phyloP scores from a whole-genome alignment of 2,113 vertebrate species.

The Silurus asotus region DNA sequence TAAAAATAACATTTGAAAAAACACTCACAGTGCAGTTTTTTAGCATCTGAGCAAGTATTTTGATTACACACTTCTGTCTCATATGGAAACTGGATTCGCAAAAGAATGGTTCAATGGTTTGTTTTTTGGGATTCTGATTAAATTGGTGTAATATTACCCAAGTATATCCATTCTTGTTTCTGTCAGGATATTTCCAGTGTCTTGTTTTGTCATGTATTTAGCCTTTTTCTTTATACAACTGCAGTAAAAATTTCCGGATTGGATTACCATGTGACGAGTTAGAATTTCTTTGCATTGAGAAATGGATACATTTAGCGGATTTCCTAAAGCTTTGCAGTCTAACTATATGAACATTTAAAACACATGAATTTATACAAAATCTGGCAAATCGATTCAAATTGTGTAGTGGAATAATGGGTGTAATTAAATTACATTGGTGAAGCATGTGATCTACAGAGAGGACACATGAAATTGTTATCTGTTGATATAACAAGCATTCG shows the following conservation, averaged over 20 bases:
- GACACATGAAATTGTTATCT: background rate
- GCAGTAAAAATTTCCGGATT: background rate
- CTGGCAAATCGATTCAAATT: background rate
- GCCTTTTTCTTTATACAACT: background rate
- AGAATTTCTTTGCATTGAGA: background rate
- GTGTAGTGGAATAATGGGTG: background rate
- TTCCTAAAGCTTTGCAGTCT: background rate
- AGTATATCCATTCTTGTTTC: background rate
- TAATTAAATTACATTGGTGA: background rate
- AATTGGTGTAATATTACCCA: background rate
- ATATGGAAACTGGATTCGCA: background rate
- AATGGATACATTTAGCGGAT: background rate
- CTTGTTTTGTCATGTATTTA: background rate
- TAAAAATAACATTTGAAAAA: background rate
- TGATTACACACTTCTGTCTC: background rate
- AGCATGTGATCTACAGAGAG: background rate
- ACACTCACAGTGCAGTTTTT: background rate
- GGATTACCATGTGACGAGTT: background rate
- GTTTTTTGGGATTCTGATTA: background rate
- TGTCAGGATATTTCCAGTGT: background rate
- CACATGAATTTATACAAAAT: background rate
- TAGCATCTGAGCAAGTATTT: background rate
- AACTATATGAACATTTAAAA: background rate
- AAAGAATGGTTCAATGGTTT: background rate
- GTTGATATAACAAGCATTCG: background rate